Conservation (phyloP, 2,113 vertebrate genomes). For the Sturnus vulgaris region DNA sequence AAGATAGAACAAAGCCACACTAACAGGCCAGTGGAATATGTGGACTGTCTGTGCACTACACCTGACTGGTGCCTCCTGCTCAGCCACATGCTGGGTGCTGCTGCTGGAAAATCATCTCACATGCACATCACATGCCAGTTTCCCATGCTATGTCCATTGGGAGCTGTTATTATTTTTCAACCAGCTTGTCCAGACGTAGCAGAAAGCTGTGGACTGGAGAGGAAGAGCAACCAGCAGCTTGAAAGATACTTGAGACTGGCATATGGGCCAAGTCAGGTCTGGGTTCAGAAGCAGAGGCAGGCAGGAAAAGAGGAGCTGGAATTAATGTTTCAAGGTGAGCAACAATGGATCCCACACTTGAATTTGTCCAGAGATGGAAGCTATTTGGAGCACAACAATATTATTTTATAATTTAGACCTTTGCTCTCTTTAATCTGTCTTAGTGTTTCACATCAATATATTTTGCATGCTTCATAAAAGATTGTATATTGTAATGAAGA, state of each 20-base stretch:
- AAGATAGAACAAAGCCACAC: not conserved
- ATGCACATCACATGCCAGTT: rapidly evolving
- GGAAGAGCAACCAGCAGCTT: not conserved
- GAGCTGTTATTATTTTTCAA: not conserved
- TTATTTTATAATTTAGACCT: not conserved
- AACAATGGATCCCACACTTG: not conserved
- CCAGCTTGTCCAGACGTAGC: not conserved
- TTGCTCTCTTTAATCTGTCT: not conserved
- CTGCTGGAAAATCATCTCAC: not conserved
- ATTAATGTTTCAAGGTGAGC: not conserved
- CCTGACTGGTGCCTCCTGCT: not conserved
- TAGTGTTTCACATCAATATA: not conserved
- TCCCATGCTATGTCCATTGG: not conserved
- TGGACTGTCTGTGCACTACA: not conserved
- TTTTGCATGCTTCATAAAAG: not conserved
- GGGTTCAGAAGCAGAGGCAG: not conserved
- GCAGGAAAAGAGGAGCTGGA: not conserved
- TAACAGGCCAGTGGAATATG: not conserved
- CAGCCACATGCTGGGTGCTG: not conserved
- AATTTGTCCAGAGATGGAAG: not conserved
- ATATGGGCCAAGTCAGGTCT: not conserved
- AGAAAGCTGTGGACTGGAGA: not conserved
- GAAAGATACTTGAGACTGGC: not conserved
- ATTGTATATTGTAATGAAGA: not conserved
- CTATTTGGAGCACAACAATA: not conserved